Evolutionary conservation across 2,113 vertebrate genomes (phyloP).

Genomic region (Zosterops lateralis): DNA sequence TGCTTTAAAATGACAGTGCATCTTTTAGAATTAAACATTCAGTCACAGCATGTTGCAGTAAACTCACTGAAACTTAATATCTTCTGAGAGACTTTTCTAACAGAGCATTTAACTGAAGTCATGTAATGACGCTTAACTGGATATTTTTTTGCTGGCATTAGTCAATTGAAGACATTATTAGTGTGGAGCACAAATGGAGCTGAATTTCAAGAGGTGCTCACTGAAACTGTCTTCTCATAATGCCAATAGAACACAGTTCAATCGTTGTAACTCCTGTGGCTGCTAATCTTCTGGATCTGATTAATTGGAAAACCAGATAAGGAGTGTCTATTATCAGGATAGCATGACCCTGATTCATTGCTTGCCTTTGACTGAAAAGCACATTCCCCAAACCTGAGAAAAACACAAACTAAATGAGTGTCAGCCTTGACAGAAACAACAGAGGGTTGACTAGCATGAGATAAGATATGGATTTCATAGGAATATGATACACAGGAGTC

Average conservation of each 20-base stretch:
- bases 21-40: slow-evolving; percentile 32
- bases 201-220: slow-evolving; percentile 36
- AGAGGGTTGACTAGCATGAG: neutral
- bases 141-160: slow-evolving; percentile 23
- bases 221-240: slow-evolving; percentile 47
- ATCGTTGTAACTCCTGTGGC: neutral
- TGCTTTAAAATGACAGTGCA: neutral
- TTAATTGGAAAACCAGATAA: slow-evolving; percentile 31
- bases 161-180: slow-evolving; percentile 56
- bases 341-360: neutral
- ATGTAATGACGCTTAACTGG: slow-evolving; percentile 59
- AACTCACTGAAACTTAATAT: slow-evolving; percentile 33
- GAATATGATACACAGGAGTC: neutral
- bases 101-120: slow-evolving; percentile 10
- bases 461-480: neutral
- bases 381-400: neutral
- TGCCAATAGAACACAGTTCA: slow-evolving; percentile 6
- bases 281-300: slow-evolving; percentile 32
- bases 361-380: neutral
- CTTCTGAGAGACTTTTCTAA: slow-evolving; percentile 34
- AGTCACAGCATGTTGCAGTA: neutral
- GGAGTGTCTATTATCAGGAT: neutral
- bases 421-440: neutral
- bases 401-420: neutral
- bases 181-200: slow-evolving; percentile 37